phyloP scores from a whole-genome alignment of 2,888 invertebrate species.

The Nomada fabriciana region DNA sequence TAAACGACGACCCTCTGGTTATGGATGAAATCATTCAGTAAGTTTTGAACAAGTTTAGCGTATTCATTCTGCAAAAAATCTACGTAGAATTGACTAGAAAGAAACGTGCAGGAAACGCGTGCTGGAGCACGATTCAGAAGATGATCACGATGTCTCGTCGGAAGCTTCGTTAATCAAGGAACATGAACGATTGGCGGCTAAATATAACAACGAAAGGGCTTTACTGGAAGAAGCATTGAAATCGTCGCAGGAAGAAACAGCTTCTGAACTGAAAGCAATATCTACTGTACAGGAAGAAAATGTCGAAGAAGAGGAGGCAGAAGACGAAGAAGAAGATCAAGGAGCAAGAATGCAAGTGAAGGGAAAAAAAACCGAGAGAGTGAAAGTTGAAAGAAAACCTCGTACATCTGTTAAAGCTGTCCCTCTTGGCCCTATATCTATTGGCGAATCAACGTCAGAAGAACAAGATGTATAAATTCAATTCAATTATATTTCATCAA shows the following conservation, averaged over 20 bases:
- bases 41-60: constrained; percentile 53
- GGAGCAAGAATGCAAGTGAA: constrained; percentile 10
- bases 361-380: constrained; percentile 11
- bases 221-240: constrained; percentile 80
- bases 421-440: constrained; percentile 57
- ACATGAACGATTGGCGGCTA: constrained; percentile 79
- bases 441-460: constrained; percentile 66
- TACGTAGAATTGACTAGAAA: neutral
- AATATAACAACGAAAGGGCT: constrained; percentile 81
- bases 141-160: constrained; percentile 53
- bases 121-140: constrained; percentile 69
- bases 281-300: constrained; percentile 20
- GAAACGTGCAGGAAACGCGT: constrained; percentile 65
- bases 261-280: constrained; percentile 28
- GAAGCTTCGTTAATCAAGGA: constrained; percentile 74
- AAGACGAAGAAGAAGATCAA: constrained; percentile 22
- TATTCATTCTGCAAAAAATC: neutral
- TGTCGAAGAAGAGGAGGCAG: constrained; percentile 19
- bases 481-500: no score
- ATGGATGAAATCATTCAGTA: constrained; percentile 88
- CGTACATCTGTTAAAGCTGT: constrained; percentile 30
- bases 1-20: constrained; percentile 86
- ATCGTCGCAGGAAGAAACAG: constrained; percentile 64
- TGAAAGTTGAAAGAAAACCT: constrained; percentile 3
- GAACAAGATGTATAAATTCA: constrained; percentile 69